Evolutionary conservation across 2,113 vertebrate species (phyloP).

Genomic region (Piprites chloris): DNA sequence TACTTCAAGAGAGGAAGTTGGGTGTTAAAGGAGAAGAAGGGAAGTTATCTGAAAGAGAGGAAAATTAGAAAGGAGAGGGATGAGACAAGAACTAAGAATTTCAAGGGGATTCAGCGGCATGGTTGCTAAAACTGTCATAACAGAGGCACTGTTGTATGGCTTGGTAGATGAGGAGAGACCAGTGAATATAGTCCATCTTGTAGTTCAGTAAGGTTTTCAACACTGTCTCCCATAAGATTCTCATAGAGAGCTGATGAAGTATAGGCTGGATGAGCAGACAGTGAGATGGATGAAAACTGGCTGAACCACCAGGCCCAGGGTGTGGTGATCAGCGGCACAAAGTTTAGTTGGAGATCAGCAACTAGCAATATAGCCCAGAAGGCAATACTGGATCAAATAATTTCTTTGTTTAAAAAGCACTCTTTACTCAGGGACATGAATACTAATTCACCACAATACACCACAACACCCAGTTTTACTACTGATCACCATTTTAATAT

Average conservation of each 20-base stretch:
- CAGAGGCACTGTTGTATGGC: background rate
- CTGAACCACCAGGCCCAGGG: rapidly evolving
- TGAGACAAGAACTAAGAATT: background rate
- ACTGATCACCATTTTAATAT: background rate
- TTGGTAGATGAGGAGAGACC: background rate
- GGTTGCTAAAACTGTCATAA: background rate
- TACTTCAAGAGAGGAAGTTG: background rate
- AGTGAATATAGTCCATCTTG: background rate
- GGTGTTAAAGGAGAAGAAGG: background rate
- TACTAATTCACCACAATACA: background rate
- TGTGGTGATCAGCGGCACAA: background rate
- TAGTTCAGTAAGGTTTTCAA: background rate
- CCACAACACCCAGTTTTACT: background rate
- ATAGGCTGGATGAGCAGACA: background rate
- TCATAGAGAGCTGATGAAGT: background rate
- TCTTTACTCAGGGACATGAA: background rate
- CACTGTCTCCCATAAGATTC: background rate
- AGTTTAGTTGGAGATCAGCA: background rate
- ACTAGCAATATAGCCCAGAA: background rate
- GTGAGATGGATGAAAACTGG: background rate
- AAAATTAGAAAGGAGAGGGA: background rate
- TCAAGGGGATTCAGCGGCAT: background rate
- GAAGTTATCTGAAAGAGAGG: background rate
- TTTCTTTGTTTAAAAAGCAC: background rate
- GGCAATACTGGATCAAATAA: background rate